Evolutionary conservation across 2,888 invertebrate species (phyloP).

Genomic region (Diogma glabrata): DNA sequence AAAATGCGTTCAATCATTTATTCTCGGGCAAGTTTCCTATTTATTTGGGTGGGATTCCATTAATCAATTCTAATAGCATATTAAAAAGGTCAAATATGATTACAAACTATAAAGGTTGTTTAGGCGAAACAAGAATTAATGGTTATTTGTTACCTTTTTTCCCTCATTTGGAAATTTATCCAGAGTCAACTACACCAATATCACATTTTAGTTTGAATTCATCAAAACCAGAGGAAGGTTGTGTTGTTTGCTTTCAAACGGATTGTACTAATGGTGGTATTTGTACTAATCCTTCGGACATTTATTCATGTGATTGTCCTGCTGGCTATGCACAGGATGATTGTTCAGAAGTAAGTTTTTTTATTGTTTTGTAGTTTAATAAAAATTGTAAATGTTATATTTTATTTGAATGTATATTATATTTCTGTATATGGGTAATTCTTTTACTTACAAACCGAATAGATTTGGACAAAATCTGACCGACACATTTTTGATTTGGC

Average conservation of each 20-base stretch:
- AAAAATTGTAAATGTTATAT: too few relatives aligned
- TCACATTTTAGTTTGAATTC: slow-evolving; percentile 35
- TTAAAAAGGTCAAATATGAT: slow-evolving; percentile 24
- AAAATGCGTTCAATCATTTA: slow-evolving; percentile 30
- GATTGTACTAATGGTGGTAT: slow-evolving; percentile 39
- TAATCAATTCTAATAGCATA: slow-evolving; percentile 25
- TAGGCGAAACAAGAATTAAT: slow-evolving; percentile 79
- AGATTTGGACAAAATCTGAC: too few relatives aligned
- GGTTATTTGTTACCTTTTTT: slow-evolving; percentile 76
- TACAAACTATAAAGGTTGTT: slow-evolving; percentile 58
- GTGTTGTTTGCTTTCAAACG: slow-evolving; percentile 68
- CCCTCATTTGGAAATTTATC: slow-evolving; percentile 60
- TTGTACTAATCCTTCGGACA: slow-evolving; percentile 47
- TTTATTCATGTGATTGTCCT: slow-evolving; percentile 68
- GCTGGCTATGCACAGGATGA: slow-evolving; percentile 68
- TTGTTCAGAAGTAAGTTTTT: too few relatives aligned
- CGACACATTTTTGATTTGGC: too few relatives aligned
- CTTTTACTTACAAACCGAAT: too few relatives aligned
- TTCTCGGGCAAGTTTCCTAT: slow-evolving; percentile 35
- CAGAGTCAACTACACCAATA: slow-evolving; percentile 38
- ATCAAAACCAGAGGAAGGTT: slow-evolving; percentile 49
- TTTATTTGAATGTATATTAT: too few relatives aligned
- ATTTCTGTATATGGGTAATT: too few relatives aligned
- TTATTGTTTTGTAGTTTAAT: too few relatives aligned
- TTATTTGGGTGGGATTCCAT: slow-evolving; percentile 40